Evolutionary conservation across 2,113 vertebrate species (phyloP), one percentile per base, ranked within the genome.

Genomic region (Puffinus mauretanicus): DNA sequence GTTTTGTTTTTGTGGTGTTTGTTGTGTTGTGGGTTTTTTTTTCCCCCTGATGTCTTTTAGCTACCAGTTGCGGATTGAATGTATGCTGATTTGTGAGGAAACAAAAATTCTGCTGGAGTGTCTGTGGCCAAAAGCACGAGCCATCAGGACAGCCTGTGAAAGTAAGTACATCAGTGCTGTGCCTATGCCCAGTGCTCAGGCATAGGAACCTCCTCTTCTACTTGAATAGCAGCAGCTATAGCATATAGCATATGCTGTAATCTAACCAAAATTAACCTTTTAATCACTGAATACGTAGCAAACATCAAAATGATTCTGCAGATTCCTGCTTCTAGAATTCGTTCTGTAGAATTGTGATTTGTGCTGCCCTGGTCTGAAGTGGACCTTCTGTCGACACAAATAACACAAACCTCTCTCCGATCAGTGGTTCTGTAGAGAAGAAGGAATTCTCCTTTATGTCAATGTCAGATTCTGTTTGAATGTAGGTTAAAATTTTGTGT

Each of bases 41-140:
- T 72, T 10, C 46, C 40, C 40, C 75, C 77, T n/a, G 64, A 55
- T 71, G 15, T 90, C 84, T 90, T 66, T 24, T 95, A 99, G 99
- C 96, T 99, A 99, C 96, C 98, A 98, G 95, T 93, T 99, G 89
- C 97, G 98, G 86, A 98, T 99, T 71, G 98, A 99, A 88, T 99
- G 99, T 81, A 99, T 99, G 99, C 94, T 99, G 96, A 96, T 99
- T 87, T 99, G 99, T 16, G 99, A 99, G 94, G 98, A 99, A 96
- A 98, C 98, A 0, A 95, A 95, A 34, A 91, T 97, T 12, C 90
- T 99, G 61, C 88, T 99, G 97, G 99, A 99, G 57, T 98, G 98
- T 97, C 97, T 99, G 92, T 98, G 55, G 84, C 99, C 99, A 84
- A 99, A 99, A 98, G 98, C 97, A 58, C 96, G 97, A 97, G 96